Conservation (phyloP, 1,140 invertebrate species). For the Goniozus legneri region DNA sequence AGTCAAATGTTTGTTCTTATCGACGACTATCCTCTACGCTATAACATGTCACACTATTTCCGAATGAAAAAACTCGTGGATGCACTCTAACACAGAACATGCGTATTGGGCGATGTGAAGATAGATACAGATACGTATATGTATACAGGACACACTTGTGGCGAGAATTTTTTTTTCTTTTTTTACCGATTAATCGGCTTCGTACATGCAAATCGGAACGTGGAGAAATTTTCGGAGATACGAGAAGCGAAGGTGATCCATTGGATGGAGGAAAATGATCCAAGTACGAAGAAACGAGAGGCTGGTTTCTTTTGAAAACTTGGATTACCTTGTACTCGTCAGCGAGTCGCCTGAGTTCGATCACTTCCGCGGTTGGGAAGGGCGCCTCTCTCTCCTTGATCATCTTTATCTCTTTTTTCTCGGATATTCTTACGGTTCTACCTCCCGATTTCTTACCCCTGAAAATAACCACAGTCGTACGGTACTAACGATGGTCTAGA, state of each 20-base stretch:
- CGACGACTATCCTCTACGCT: too few relatives aligned
- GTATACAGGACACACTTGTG: too few relatives aligned
- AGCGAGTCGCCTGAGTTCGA: slow-evolving; percentile 85
- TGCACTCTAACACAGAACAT: too few relatives aligned
- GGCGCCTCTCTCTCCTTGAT: slow-evolving; percentile 38
- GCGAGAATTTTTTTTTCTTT: too few relatives aligned
- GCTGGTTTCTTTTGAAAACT: neutral
- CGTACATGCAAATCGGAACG: too few relatives aligned
- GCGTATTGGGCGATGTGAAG: too few relatives aligned
- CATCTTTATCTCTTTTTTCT: slow-evolving; percentile 28
- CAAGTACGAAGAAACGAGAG: neutral
- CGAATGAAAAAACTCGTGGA: too few relatives aligned
- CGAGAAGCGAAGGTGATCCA: neutral
- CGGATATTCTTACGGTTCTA: slow-evolving; percentile 46
- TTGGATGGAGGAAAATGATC: neutral
- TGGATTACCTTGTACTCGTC: slow-evolving; percentile 82
- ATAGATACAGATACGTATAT: too few relatives aligned
- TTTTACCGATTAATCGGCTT: too few relatives aligned
- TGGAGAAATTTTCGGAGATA: slow-evolving; percentile 8
- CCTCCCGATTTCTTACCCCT: slow-evolving; percentile 42
- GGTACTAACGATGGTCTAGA: too few relatives aligned
- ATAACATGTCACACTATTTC: too few relatives aligned
- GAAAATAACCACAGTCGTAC: slow-evolving; percentile 46
- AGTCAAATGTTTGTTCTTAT: too few relatives aligned
- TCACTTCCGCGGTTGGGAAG: slow-evolving; percentile 57